A percentile compares a stretch with the other conserved stretches of the same genome.
Conservation (phyloP, 1,140 invertebrate species). For the Acyrthosiphon pisum region DNA sequence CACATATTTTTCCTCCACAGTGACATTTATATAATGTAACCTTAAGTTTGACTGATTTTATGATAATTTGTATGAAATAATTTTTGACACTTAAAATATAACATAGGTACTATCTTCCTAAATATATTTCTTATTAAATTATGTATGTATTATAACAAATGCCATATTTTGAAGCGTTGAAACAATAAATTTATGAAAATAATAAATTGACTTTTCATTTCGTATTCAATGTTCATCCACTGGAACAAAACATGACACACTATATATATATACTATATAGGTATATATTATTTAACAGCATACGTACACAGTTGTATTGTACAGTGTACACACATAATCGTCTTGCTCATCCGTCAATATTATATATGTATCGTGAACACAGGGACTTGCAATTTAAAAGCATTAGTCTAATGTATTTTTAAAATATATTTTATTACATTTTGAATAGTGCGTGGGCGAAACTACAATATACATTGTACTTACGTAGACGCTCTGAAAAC, state of each 20-base stretch:
- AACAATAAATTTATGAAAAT: slow-evolving; percentile 5
- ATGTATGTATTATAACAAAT: not conserved
- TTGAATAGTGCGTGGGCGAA: not conserved
- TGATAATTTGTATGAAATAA: not conserved
- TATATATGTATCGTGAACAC: not conserved
- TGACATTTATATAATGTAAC: not conserved
- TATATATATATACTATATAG: not conserved
- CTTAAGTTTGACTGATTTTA: not conserved
- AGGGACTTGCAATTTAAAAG: not conserved
- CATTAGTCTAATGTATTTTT: not conserved
- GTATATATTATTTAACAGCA: not conserved
- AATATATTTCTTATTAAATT: not conserved
- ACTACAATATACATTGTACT: not conserved
- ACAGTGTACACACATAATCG: not conserved
- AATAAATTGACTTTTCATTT: not conserved
- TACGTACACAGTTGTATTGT: not conserved
- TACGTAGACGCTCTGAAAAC: not conserved
- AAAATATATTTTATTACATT: not conserved
- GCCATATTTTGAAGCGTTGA: not conserved
- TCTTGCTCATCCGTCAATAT: not conserved
- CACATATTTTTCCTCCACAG: not conserved
- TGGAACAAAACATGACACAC: not conserved
- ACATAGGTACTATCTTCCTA: not conserved
- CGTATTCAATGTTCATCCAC: not conserved
- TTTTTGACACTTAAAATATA: not conserved